These are phyloP conservation scores for Neotoma lepida DNA, from an alignment of 2,113 vertebrate species.

Conservation along the genomic window DNA sequence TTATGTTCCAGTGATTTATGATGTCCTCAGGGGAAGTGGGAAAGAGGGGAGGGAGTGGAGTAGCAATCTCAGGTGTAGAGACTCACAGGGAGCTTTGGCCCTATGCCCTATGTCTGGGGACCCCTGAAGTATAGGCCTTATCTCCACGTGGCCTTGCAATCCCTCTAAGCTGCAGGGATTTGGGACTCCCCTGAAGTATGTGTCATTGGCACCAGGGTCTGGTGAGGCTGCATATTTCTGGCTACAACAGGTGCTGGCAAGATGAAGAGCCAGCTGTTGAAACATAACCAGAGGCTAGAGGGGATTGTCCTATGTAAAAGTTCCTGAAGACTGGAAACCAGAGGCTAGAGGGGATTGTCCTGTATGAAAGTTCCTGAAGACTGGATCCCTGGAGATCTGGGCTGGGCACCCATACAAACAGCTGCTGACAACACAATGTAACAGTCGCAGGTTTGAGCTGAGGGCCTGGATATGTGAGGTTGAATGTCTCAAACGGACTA, in stretches of 20 bases:
- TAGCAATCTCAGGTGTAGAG: neutral
- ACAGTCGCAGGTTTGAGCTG: neutral
- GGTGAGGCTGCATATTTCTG: neutral
- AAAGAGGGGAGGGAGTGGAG: neutral
- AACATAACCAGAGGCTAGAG: neutral
- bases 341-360: too few relatives aligned
- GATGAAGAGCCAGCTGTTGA: neutral
- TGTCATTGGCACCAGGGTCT: neutral
- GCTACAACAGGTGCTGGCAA: neutral
- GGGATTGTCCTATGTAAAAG: neutral
- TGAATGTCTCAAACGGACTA: neutral
- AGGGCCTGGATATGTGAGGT: neutral
- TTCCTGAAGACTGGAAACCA: neutral
- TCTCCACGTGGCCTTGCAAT: neutral
- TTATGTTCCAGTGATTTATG: neutral
- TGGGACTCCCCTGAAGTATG: too few relatives aligned
- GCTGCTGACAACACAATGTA: neutral
- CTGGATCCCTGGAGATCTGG: neutral
- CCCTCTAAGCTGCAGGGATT: neutral
- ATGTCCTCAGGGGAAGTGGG: neutral
- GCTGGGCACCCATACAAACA: neutral
- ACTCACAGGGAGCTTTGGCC: neutral
- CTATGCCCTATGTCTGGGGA: neutral
- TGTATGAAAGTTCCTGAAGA: neutral
- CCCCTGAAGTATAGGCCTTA: neutral